Conservation (phyloP, 2,113 vertebrate species). For the Perccottus glenii region DNA sequence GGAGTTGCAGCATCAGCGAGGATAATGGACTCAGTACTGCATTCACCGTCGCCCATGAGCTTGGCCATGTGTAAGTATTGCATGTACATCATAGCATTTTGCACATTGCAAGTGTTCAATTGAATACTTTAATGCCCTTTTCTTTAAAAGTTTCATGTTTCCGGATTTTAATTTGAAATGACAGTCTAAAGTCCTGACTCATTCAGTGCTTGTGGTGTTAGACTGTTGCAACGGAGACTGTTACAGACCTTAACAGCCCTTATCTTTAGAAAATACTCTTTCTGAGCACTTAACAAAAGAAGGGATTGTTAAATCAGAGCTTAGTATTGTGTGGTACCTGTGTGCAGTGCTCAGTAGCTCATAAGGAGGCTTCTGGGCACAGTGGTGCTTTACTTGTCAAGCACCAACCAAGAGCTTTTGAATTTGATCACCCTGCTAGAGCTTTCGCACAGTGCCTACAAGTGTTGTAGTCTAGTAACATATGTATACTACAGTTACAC, state of each 20-base stretch:
- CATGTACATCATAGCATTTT: neutral
- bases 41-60: constrained; percentile 97
- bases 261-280: constrained; percentile 30
- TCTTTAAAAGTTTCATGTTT: neutral
- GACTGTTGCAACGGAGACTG: constrained; percentile 45
- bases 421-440: constrained; percentile 10
- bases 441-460: constrained; percentile 8
- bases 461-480: constrained; percentile 3
- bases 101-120: too few relatives aligned
- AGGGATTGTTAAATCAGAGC: constrained; percentile 60
- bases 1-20: constrained; percentile 98
- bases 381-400: constrained; percentile 24
- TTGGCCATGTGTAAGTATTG: constrained; percentile 96
- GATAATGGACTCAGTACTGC: constrained; percentile 97
- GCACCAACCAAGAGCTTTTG: constrained; percentile 9
- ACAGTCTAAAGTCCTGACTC: constrained; percentile 39
- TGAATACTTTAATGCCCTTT: too few relatives aligned
- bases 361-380: constrained; percentile 6
- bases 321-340: constrained; percentile 58
- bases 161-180: constrained; percentile 8
- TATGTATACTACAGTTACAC: constrained; percentile 10
- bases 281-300: constrained; percentile 50
- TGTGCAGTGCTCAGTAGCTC: constrained; percentile 31
- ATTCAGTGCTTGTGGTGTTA: constrained; percentile 20
- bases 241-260: constrained; percentile 57